Evolutionary conservation across 2,888 invertebrate species (phyloP).

Genomic region (Seira ritae): DNA sequence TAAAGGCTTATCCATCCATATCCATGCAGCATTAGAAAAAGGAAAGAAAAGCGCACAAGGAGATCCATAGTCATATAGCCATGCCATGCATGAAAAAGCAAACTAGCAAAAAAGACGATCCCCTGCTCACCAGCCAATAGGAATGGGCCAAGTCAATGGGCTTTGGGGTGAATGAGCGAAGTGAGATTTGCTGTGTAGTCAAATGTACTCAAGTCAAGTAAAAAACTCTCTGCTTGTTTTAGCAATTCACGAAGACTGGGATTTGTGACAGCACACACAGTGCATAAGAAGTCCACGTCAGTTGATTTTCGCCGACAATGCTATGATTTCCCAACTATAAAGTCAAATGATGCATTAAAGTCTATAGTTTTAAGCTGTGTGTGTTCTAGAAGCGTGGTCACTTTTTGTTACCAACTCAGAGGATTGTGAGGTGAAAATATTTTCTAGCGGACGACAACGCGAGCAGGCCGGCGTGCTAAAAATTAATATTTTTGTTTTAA

Average conservation of each 20-base stretch:
- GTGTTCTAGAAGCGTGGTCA: conserved; percentile 6
- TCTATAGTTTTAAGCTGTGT: conserved; percentile 5
- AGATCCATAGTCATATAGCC: no score
- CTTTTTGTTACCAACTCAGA: conserved; percentile 29
- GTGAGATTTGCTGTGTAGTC: not conserved
- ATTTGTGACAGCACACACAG: conserved; percentile 21
- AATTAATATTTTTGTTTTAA: not conserved
- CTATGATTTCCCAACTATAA: not conserved
- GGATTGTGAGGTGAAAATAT: not conserved
- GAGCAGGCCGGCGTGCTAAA: not conserved
- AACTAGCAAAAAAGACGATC: not conserved
- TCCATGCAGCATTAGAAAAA: not conserved
- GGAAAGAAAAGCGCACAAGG: not conserved
- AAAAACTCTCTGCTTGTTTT: no score
- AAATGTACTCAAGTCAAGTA: no score
- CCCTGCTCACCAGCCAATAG: conserved; percentile 43
- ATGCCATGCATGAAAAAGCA: not conserved
- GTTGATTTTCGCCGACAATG: conserved; percentile 47
- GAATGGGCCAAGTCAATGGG: conserved; percentile 65
- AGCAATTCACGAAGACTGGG: not conserved
- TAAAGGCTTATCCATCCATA: conserved; percentile 2
- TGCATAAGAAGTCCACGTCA: conserved; percentile 44
- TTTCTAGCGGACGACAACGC: not conserved
- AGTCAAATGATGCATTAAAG: not conserved
- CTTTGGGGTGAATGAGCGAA: conserved; percentile 53